phyloP scores from a whole-genome alignment of 2,113 vertebrate species.

The Okapia johnstoni region DNA sequence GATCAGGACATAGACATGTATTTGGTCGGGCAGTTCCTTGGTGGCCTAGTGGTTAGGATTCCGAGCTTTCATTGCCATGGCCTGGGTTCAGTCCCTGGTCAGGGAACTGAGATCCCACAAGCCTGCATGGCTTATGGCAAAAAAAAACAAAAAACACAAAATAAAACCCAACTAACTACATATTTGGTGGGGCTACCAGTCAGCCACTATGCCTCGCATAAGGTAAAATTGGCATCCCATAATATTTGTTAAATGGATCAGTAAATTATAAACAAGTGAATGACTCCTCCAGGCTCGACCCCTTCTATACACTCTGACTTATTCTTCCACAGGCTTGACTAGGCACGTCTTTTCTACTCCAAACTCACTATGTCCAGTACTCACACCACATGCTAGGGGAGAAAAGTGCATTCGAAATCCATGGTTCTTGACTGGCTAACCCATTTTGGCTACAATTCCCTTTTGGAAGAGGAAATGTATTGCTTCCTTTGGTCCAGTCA shows the following conservation, averaged over 20 bases:
- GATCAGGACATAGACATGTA: neutral
- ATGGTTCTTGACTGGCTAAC: neutral
- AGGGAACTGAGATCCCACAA: neutral
- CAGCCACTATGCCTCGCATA: neutral
- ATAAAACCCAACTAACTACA: neutral
- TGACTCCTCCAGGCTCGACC: neutral
- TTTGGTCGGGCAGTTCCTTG: neutral
- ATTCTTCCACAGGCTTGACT: neutral
- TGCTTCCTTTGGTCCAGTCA: neutral
- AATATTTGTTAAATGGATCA: neutral
- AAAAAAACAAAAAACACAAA: neutral
- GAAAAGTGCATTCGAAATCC: neutral
- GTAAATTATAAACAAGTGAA: neutral
- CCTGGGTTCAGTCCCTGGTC: neutral
- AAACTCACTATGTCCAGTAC: neutral
- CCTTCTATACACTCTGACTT: neutral
- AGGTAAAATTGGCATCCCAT: neutral
- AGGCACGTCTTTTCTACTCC: neutral
- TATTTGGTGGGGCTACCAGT: neutral
- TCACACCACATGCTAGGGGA: neutral
- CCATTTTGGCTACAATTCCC: neutral
- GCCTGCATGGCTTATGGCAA: rapidly evolving
- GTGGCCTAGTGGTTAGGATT: neutral
- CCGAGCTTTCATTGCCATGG: neutral
- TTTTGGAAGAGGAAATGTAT: neutral